phyloP scores from a whole-genome alignment of 2,797 vertebrate species.

The Tokudaia muenninki region DNA sequence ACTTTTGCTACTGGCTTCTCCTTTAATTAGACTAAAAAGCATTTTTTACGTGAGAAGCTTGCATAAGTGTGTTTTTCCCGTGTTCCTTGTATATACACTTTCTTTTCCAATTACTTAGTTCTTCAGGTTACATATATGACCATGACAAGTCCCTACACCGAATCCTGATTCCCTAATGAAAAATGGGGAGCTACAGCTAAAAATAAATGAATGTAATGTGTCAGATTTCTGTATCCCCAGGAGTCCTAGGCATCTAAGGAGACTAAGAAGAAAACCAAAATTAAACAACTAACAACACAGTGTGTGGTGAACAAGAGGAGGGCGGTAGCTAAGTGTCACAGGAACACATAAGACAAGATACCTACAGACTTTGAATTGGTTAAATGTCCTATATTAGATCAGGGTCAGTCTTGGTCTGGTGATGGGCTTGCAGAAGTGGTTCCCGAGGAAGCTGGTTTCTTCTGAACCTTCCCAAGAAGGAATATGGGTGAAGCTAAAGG shows the following conservation, averaged over 20 bases:
- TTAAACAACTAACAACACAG: neutral
- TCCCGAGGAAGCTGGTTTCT: neutral
- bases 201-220: neutral
- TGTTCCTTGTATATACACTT: neutral
- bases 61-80: neutral
- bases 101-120: neutral
- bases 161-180: neutral
- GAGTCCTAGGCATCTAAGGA: neutral
- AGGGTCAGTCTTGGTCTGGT: too few species aligned
- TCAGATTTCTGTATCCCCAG: neutral
- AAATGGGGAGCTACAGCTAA: neutral
- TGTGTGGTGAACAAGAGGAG: neutral
- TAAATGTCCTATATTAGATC: neutral
- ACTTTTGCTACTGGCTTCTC: neutral
- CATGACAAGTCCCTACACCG: neutral
- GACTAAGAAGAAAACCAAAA: neutral
- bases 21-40: neutral
- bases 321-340: neutral
- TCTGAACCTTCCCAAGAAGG: too few species aligned
- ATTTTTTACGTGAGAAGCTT: neutral
- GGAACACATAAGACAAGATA: neutral
- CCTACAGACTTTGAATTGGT: neutral
- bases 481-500: neutral
- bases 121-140: neutral
- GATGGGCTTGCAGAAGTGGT: accelerated